Evolutionary conservation across 2,113 vertebrate genomes (phyloP), one percentile per base, ranked within the genome.

Genomic region (Rhea pennata): DNA sequence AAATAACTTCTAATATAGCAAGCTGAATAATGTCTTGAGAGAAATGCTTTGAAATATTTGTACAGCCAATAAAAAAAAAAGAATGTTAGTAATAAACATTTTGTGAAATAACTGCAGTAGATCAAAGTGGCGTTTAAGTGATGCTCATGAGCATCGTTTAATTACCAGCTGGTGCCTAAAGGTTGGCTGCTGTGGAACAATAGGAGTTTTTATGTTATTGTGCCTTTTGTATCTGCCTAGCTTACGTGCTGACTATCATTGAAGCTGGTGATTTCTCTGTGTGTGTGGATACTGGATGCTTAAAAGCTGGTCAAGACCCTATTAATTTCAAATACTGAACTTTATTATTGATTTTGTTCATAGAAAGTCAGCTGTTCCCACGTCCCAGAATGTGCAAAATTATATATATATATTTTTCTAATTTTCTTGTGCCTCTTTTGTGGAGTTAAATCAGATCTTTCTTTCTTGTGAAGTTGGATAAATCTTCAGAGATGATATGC

Each of bases 101-200:
- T 91, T 91, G 33, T 82, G 84, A 93, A 94, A 84, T 95, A 96
- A 83, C 84, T 64, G 33, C n/a, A 78, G 1, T 89, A 96, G 66
- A 93, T 96, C 92, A 95, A 87, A 95, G 77, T 83, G 94, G 79
- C 58, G 29, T 84, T 87, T 87, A 93, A 93, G 66, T 94, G 91
- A 83, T 87, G 77, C 88, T 96, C 81, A 50, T 58, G 92, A 95
- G 81, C 76, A 39, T 87, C 33, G 9, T 96, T 96, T 92, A 94
- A 90, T 95, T 12, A 12, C 78, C 40, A 90, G 71, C 75, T 89
- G 81, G 90, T 77, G 93, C 40, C 40, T 79, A 9, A 66, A 89
- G 36, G 33, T 66, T 62, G 93, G 74, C 66, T 93, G 85, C 90
- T 81, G 42, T 69, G 69, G 76, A 94, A 15, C 64, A 86, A 8